phyloP scores from a whole-genome alignment of 2,113 vertebrate species.

The Morone chrysops region DNA sequence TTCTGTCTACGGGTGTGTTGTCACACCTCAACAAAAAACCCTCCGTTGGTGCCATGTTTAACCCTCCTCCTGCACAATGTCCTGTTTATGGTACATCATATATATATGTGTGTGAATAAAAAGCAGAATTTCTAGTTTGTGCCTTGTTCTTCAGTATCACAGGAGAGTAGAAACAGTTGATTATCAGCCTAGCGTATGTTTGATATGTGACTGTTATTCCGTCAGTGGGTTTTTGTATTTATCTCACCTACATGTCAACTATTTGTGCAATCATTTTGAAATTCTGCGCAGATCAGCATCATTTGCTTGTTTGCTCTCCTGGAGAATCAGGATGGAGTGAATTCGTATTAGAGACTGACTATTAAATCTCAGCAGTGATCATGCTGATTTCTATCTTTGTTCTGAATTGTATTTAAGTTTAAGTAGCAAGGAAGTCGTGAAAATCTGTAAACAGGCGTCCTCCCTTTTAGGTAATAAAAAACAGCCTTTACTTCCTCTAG shows the following conservation, averaged over 20 bases:
- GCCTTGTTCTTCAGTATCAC: neutral
- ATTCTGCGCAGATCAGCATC: neutral
- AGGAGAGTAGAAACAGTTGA: neutral
- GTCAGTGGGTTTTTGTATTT: neutral
- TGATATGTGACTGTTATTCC: neutral
- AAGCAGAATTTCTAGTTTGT: neutral
- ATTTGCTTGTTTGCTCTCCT: neutral
- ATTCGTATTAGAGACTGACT: constrained; percentile 1
- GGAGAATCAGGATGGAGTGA: neutral
- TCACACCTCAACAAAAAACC: neutral
- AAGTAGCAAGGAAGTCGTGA: neutral
- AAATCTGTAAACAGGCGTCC: neutral
- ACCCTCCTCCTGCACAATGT: neutral
- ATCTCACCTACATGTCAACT: neutral
- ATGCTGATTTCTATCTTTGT: neutral
- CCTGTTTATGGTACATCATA: neutral
- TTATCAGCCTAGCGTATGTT: neutral
- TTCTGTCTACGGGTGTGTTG: neutral
- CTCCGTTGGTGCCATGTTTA: neutral
- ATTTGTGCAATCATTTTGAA: no score
- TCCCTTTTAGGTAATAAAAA: constrained; percentile 11
- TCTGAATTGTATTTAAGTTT: neutral
- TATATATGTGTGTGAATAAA: neutral
- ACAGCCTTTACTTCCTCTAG: constrained; percentile 4
- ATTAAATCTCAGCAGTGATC: neutral